Evolutionary conservation across 1,140 invertebrate genomes (phyloP), one percentile per base, ranked within the genome.

Genomic region (Rhynchophorus ferrugineus): DNA sequence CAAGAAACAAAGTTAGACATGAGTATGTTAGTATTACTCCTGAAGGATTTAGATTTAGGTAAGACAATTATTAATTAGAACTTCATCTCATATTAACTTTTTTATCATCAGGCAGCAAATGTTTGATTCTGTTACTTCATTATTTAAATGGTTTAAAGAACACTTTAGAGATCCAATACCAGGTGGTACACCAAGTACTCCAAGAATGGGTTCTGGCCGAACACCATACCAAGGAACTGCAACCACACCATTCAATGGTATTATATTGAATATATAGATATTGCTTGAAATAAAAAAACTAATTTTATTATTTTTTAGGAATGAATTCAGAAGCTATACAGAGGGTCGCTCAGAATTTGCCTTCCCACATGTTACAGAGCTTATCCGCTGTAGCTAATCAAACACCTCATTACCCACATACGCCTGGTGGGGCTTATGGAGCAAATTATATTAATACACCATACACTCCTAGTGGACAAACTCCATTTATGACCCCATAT

Each of bases 61-160:
- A 29, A 29, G 11, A 6, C 5, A 29, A 29, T 11, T 11, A 6
- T 29, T 29, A 29, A 29, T n/a, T n/a, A n/a, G n/a, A n/a, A n/a
- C n/a, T n/a, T 29, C 5, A 29, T 11, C 5, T 29, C 5, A 29
- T 11, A 29, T 29, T 29, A 29, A 6, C 5, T 29, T 6, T 29
- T 29, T 29, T 29, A 5, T 29, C 5, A 6, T 29, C 24, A 29
- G 24, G 21, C 79, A 85, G 44, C 85, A 93, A 66, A 82, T 86
- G 61, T 98, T 98, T 69, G 83, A 87, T 47, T 84, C 86, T 1
- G 73, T 98, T 0, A 84, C 81, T 46, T 80, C 83, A 1, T 66
- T 98, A 6, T 80, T 99, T 57, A 81, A 87, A 44, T 99, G 95
- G 94, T 99, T 98, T 69, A 99, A 99, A 67, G 90, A 95, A 69